Evolutionary conservation across 2,113 vertebrate genomes (phyloP), one percentile per base, ranked within the genome.

Genomic region (Corydoras maculifer): DNA sequence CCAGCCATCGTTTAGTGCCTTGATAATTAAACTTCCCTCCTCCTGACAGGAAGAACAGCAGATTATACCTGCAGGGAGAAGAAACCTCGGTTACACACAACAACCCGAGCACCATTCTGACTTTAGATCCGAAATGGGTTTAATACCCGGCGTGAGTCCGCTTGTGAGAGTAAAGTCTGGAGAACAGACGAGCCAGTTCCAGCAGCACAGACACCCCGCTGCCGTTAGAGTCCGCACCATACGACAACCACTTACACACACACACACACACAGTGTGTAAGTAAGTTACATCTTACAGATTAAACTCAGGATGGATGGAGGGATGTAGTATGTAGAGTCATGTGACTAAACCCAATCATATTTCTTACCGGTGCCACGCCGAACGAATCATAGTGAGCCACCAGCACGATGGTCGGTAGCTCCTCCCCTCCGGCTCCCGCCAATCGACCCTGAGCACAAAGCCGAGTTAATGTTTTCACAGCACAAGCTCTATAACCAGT

Each of bases 1-100:
- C 97, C 75, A 99, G 84, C 97, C 97, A 99, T 14, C 97, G 89
- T 80, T 99, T 99, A 60, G 96, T 98, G 30, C 97, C 97, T 85
- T 99, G 97, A 74, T 98, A 98, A 87, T 98, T 98, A 77, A 99
- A 99, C 78, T 99, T 99, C 31, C 97, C 97, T 15, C 96, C 97
- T 68, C 97, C 96, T 0, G 97, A 99, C 0, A 96, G 91, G 68
- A 99, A 98, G 87, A 99, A 98, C 66, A 99, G 86, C 76, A 99
- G 86, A 75, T 99, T 99, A 82, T 96, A 99, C 83, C 97, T 99
- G 81, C 43, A 68, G 65, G 82, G 4, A 58, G 31, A 65, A 77
- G 1, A 54, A 2, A 43, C 6, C 43, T 3, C 5, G 49, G 12
- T 77, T 5, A 53, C 49, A 50, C 31, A 57, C 3, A 5, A 11